phyloP scores from a whole-genome alignment of 1,140 invertebrate species.

The Bombus breviceps region DNA sequence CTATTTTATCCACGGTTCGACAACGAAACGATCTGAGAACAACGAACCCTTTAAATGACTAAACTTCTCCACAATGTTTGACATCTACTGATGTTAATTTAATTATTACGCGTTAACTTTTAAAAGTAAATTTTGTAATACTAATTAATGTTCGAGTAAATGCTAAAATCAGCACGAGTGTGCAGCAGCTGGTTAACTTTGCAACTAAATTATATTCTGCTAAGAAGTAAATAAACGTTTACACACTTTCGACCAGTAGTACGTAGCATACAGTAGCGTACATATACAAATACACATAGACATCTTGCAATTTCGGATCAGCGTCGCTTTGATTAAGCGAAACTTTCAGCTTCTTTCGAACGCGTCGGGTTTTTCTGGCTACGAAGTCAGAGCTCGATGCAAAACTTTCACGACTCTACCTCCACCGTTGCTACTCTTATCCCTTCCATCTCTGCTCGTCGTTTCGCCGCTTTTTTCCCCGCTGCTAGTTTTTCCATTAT shows the following conservation, averaged over 20 bases:
- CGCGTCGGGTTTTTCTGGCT: conserved; percentile 6
- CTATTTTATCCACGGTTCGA: no score
- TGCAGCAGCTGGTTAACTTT: no score
- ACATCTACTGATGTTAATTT: no score
- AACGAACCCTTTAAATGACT: no score
- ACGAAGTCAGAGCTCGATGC: conserved; percentile 16
- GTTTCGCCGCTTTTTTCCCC: not conserved
- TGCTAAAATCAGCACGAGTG: no score
- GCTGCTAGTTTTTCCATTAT: conserved; percentile 37
- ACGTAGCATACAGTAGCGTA: not conserved
- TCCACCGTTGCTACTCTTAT: conserved; percentile 5
- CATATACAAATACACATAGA: no score
- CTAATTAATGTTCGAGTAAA: no score
- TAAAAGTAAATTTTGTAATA: no score
- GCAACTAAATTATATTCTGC: not conserved
- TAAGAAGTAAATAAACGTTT: not conserved
- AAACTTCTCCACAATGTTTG: no score
- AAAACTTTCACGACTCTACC: conserved; percentile 6
- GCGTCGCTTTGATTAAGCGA: conserved; percentile 22
- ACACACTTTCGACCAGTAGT: not conserved
- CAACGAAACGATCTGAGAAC: no score
- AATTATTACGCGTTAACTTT: no score
- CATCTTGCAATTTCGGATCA: not conserved
- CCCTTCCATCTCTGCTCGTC: conserved; percentile 17
- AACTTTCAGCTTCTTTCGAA: conserved; percentile 20